phyloP scores from a whole-genome alignment of 2,113 vertebrate species.

The Salminus brasiliensis region DNA sequence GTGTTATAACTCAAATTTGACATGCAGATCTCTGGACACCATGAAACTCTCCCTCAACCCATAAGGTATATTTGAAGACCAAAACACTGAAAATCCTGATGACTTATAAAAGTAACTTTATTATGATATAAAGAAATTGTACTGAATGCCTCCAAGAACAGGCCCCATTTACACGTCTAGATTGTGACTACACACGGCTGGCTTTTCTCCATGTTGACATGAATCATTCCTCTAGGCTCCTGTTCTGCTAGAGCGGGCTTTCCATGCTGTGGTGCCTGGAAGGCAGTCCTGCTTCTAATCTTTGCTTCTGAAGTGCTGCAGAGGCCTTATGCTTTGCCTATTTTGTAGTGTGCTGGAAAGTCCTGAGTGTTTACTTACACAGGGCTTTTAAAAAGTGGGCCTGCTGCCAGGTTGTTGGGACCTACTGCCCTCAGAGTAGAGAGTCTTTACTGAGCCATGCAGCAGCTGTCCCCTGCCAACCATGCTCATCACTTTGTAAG shows the following conservation, averaged over 20 bases:
- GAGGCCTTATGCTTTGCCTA: too few relatives aligned
- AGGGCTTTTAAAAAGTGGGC: constrained; percentile 25
- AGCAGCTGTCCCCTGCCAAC: neutral
- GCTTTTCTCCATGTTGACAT: too few relatives aligned
- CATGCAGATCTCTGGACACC: neutral
- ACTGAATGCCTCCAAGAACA: too few relatives aligned
- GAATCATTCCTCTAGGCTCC: too few relatives aligned
- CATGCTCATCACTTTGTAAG: neutral
- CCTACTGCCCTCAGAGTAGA: neutral
- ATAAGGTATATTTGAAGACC: neutral
- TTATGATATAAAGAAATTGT: neutral
- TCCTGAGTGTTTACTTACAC: constrained; percentile 40
- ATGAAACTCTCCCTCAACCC: neutral
- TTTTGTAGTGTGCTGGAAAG: constrained; percentile 49
- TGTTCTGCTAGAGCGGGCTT: neutral
- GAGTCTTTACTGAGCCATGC: too few relatives aligned
- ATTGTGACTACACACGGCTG: too few relatives aligned
- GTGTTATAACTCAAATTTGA: neutral
- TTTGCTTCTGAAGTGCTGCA: constrained; percentile 18
- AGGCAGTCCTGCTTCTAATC: constrained; percentile 18
- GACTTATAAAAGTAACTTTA: neutral
- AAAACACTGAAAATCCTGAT: neutral
- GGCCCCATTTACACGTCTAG: too few relatives aligned
- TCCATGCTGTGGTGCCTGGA: constrained; percentile 2
- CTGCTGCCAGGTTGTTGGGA: neutral